These are phyloP conservation scores for Euleptes europaea DNA, from an alignment of 2,113 vertebrate species.

Conservation along the genomic window DNA sequence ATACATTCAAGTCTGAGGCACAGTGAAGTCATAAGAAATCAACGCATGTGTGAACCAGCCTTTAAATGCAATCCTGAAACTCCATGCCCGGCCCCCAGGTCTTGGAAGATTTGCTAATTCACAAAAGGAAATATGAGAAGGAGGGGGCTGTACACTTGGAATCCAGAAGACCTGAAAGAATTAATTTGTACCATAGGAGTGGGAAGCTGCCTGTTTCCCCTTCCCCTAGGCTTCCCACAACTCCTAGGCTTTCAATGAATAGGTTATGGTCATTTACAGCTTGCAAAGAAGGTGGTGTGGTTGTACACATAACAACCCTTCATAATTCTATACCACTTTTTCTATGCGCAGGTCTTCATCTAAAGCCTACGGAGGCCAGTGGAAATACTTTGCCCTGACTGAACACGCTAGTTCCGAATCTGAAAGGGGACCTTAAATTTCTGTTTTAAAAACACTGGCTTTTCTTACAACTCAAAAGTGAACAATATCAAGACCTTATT, in stretches of 20 bases:
- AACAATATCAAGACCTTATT: too few species aligned
- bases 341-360: slow-evolving; percentile 18
- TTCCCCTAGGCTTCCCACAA: too few species aligned
- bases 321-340: slow-evolving; percentile 4
- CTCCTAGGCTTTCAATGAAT: neutral
- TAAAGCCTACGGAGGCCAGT: neutral
- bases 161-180: too few species aligned
- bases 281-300: neutral
- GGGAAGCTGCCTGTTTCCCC: too few species aligned
- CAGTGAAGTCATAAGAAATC: neutral
- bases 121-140: neutral
- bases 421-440: neutral
- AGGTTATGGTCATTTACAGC: neutral
- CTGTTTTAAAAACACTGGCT: neutral
- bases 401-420: neutral
- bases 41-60: neutral
- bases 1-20: neutral
- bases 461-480: neutral
- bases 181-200: too few species aligned
- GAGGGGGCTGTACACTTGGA: too few species aligned
- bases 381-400: neutral
- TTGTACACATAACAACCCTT: neutral
- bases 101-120: neutral
- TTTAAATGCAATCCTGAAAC: neutral
- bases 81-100: neutral